These are phyloP conservation scores for Neopelma chrysocephalum DNA, from an alignment of 2,797 vertebrate species.

Conservation along the genomic window DNA sequence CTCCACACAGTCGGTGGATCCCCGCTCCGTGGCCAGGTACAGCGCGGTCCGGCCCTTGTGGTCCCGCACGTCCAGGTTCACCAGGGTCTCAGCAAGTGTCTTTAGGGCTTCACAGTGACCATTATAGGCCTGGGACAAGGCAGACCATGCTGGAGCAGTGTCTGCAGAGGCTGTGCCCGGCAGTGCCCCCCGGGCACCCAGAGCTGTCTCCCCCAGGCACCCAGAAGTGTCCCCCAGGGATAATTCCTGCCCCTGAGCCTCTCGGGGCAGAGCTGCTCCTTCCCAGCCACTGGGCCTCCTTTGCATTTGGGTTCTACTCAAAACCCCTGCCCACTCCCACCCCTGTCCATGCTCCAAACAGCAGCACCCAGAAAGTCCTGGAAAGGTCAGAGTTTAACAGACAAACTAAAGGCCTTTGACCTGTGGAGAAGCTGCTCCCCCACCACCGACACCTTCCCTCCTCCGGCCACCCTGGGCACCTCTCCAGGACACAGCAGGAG, in stretches of 20 bases:
- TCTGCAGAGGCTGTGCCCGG: neutral
- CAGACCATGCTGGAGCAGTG: fast-evolving
- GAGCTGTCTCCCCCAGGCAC: too few relatives aligned
- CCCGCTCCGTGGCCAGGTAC: slow-evolving; percentile 91
- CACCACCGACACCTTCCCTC: neutral
- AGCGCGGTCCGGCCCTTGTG: slow-evolving; percentile 91
- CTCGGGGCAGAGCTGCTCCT: neutral
- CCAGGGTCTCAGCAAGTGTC: slow-evolving; percentile 91
- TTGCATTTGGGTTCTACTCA: fast-evolving
- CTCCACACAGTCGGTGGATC: slow-evolving; percentile 90
- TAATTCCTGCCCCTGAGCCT: neutral
- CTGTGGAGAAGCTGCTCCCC: neutral
- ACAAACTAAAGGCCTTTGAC: neutral
- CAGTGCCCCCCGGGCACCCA: neutral
- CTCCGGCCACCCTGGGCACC: neutral
- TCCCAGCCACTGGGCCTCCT: fast-evolving
- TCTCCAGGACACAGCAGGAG: neutral
- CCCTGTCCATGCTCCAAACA: neutral
- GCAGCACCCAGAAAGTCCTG: neutral
- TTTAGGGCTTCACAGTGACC: slow-evolving; percentile 96
- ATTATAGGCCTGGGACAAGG: slow-evolving; percentile 85
- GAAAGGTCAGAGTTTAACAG: neutral
- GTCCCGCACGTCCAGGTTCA: slow-evolving; percentile 93
- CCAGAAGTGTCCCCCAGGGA: neutral
- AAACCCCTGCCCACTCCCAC: neutral